These are phyloP conservation scores for Byasa hedistus DNA, from an alignment of 2,888 invertebrate species.

Conservation along the genomic window DNA sequence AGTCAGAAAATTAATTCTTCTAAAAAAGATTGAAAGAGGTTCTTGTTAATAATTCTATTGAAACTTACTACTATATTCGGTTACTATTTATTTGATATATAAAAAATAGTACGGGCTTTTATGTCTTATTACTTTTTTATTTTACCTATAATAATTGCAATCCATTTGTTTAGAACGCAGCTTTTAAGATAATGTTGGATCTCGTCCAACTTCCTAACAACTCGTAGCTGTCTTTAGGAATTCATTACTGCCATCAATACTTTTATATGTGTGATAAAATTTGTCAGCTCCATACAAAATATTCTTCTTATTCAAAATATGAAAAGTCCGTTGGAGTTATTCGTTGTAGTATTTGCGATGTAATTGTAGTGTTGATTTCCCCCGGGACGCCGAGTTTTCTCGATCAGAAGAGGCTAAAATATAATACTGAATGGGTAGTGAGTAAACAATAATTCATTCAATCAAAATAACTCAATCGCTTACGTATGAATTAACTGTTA, in stretches of 20 bases:
- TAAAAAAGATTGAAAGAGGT: too few relatives aligned
- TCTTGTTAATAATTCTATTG: too few relatives aligned
- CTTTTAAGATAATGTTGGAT: too few relatives aligned
- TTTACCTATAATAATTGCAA: too few relatives aligned
- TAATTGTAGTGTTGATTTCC: constrained; percentile 78
- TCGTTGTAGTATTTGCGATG: constrained; percentile 70
- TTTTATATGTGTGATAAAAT: background rate
- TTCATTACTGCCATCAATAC: background rate
- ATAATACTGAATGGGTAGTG: constrained; percentile 41
- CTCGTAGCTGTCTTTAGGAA: too few relatives aligned
- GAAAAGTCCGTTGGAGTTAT: constrained; percentile 62
- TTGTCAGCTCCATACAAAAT: constrained; percentile 31
- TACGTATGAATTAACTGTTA: background rate
- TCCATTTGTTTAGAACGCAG: too few relatives aligned
- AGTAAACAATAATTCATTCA: constrained; percentile 51
- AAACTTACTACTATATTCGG: too few relatives aligned
- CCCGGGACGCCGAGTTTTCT: constrained; percentile 61
- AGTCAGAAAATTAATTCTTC: too few relatives aligned
- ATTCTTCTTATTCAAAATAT: constrained; percentile 45
- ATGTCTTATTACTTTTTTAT: too few relatives aligned
- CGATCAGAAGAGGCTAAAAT: constrained; percentile 49
- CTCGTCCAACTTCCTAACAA: too few relatives aligned
- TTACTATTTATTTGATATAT: too few relatives aligned
- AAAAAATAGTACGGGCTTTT: too few relatives aligned
- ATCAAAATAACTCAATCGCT: constrained; percentile 33